Evolutionary conservation across 1,140 invertebrate genomes (phyloP).

Genomic region (Diorhabda elongata): DNA sequence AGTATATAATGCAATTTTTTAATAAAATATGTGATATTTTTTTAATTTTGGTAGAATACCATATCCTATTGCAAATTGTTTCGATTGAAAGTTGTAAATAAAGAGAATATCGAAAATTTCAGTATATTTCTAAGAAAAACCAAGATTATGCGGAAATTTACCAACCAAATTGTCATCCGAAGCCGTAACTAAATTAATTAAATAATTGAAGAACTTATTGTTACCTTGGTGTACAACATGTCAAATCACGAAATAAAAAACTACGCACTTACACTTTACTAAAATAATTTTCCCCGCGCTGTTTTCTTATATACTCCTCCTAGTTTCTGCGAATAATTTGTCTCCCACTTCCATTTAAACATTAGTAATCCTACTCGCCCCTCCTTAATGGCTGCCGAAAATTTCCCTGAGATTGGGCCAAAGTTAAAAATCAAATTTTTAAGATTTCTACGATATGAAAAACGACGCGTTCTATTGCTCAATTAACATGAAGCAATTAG

Average conservation of each 20-base stretch:
- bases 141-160: no score
- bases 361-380: not conserved
- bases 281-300: slow-evolving; percentile 4
- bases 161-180: no score
- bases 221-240: slow-evolving; percentile 6
- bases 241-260: slow-evolving; percentile 9
- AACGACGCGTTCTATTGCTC: no score
- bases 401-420: not conserved
- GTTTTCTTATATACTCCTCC: slow-evolving; percentile 16
- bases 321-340: slow-evolving; percentile 3
- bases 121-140: no score
- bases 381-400: not conserved
- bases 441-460: not conserved
- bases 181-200: no score
- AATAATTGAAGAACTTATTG: not conserved
- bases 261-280: slow-evolving; percentile 10
- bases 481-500: no score
- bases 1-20: no score
- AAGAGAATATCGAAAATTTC: no score
- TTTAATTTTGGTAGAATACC: no score
- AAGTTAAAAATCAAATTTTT: not conserved
- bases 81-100: no score
- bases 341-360: not conserved
- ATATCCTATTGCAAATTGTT: no score
- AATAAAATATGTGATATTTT: no score